Conservation (phyloP, 2,888 invertebrate genomes). For the Spodoptera exigua region DNA sequence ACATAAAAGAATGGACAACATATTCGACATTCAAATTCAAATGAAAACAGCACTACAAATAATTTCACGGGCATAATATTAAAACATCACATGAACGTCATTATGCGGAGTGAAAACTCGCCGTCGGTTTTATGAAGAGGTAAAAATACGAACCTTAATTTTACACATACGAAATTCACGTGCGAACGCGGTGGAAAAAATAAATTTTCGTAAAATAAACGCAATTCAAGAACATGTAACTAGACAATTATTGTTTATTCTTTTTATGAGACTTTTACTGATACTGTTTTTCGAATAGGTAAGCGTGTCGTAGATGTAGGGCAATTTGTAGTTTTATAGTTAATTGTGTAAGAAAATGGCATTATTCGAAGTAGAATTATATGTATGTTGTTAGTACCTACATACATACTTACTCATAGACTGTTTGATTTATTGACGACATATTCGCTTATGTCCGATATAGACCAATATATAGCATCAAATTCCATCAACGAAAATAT, state of each 20-base stretch:
- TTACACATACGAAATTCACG: constrained; percentile 52
- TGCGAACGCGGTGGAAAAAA: constrained; percentile 39
- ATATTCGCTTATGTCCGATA: no score
- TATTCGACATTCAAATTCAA: no score
- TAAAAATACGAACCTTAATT: constrained; percentile 62
- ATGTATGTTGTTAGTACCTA: no score
- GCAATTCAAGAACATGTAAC: constrained; percentile 49
- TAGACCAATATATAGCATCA: no score
- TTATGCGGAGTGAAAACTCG: constrained; percentile 62
- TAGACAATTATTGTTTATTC: constrained; percentile 52
- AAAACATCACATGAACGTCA: constrained; percentile 65
- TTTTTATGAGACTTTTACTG: constrained; percentile 37
- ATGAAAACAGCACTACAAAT: constrained; percentile 29
- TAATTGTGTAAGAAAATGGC: no score
- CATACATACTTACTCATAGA: no score
- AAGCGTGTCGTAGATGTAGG: neutral
- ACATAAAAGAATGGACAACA: no score
- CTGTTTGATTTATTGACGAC: no score
- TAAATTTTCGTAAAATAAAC: constrained; percentile 52
- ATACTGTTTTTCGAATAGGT: constrained; percentile 11
- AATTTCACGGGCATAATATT: constrained; percentile 44
- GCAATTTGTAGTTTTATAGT: no score
- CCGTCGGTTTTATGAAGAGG: constrained; percentile 63
- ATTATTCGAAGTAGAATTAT: no score
- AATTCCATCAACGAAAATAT: no score